phyloP scores from a whole-genome alignment of 2,888 invertebrate genomes.

The Amiota minor region DNA sequence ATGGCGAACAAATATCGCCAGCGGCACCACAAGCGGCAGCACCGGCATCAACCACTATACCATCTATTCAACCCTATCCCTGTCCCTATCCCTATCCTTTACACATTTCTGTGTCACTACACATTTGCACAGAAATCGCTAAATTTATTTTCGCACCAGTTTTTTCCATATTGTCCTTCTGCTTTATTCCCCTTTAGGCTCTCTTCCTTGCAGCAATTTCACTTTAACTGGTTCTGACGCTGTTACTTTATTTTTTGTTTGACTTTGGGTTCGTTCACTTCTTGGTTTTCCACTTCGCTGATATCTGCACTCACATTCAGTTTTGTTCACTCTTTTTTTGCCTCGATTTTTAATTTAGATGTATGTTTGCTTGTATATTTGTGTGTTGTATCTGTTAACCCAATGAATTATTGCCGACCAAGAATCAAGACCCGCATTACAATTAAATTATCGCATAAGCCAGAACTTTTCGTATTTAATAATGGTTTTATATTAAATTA shows the following conservation, averaged over 20 bases:
- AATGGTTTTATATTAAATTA: no score
- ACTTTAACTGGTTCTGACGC: not conserved
- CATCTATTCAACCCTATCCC: no score
- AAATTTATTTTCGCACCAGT: constrained; percentile 56
- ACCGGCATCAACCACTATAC: not conserved
- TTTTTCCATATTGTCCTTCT: constrained; percentile 30
- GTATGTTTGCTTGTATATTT: constrained; percentile 1
- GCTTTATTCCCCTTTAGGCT: constrained; percentile 28
- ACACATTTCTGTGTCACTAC: not conserved
- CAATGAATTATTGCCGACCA: constrained; percentile 60
- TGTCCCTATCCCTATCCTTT: no score
- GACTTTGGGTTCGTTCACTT: constrained; percentile 58
- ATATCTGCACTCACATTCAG: not conserved
- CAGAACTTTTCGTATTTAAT: constrained; percentile 16
- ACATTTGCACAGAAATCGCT: constrained; percentile 44
- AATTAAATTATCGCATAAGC: constrained; percentile 68
- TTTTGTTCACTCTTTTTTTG: not conserved
- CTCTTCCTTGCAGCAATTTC: constrained; percentile 8
- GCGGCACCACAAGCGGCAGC: constrained; percentile 7
- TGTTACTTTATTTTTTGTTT: not conserved
- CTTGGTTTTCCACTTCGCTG: constrained; percentile 34
- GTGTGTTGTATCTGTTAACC: constrained; percentile 54
- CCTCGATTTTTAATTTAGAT: not conserved
- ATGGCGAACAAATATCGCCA: constrained; percentile 19
- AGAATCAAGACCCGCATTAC: constrained; percentile 60